These are phyloP conservation scores for Ectropis crepuscularia DNA, from an alignment of 2,888 invertebrate species.

Conservation along the genomic window DNA sequence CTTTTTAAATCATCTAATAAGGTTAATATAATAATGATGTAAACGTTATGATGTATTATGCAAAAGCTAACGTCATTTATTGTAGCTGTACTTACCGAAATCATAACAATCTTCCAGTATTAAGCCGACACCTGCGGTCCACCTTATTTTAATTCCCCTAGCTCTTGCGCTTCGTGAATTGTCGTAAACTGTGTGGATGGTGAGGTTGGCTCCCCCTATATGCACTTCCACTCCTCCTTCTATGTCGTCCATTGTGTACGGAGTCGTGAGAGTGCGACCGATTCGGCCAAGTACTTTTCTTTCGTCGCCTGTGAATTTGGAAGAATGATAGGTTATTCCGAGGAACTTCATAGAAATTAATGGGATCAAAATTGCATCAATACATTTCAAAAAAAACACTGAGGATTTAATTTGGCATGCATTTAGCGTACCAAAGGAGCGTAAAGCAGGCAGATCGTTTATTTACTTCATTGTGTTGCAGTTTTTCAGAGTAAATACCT, in stretches of 20 bases:
- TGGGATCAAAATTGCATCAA: too few species aligned
- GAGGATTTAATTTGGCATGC: too few species aligned
- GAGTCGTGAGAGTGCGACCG: constrained; percentile 65
- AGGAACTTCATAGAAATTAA: too few species aligned
- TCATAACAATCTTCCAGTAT: constrained; percentile 80
- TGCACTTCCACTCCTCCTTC: constrained; percentile 64
- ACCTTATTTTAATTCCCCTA: constrained; percentile 64
- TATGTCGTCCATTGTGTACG: constrained; percentile 58
- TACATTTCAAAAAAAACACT: too few species aligned
- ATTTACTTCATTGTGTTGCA: too few species aligned
- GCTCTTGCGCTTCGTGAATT: constrained; percentile 50
- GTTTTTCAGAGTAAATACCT: constrained; percentile 47
- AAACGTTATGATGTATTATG: too few species aligned
- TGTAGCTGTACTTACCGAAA: constrained; percentile 60
- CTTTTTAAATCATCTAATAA: too few species aligned
- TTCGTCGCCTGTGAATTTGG: constrained; percentile 50
- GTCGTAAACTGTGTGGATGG: constrained; percentile 63
- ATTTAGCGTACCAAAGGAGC: too few species aligned
- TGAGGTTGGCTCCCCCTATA: constrained; percentile 62
- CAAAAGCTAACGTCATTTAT: background rate
- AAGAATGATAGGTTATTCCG: background rate
- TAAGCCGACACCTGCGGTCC: constrained; percentile 58
- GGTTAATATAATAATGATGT: too few species aligned
- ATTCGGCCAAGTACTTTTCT: constrained; percentile 60
- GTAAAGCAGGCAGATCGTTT: too few species aligned